Evolutionary conservation across 1,140 invertebrate species (phyloP).

Genomic region (Camponotus pennsylvanicus): DNA sequence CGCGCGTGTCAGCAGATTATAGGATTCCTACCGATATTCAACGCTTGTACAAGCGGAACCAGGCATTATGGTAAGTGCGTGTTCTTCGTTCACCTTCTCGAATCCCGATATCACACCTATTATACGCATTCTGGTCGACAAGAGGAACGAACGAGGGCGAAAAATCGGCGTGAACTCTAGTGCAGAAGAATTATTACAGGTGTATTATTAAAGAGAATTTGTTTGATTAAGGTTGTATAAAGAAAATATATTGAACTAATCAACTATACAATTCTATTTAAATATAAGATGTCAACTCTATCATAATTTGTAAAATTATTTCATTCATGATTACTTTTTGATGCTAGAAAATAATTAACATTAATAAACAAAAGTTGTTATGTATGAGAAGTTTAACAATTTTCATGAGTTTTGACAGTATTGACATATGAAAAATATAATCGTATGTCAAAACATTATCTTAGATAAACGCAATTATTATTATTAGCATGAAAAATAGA

Average conservation of each 20-base stretch:
- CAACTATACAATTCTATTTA: background rate
- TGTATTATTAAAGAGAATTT: conserved; percentile 41
- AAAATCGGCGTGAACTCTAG: conserved; percentile 20
- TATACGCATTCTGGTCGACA: conserved; percentile 34
- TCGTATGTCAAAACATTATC: background rate
- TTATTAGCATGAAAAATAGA: background rate
- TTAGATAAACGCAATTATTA: conserved; percentile 17
- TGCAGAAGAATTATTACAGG: background rate
- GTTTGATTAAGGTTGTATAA: conserved; percentile 23
- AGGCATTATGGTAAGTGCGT: conserved; percentile 77
- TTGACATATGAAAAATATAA: conserved; percentile 1
- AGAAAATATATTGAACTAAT: background rate
- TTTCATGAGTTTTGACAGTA: conserved; percentile 3
- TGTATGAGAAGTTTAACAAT: background rate
- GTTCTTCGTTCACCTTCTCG: conserved; percentile 41
- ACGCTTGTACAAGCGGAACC: conserved; percentile 69
- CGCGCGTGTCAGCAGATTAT: conserved; percentile 79
- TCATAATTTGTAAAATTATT: conserved; percentile 6
- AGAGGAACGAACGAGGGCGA: conserved; percentile 29
- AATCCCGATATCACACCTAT: conserved; percentile 62
- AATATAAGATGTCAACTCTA: background rate
- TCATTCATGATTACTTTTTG: background rate
- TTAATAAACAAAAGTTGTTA: conserved; percentile 5
- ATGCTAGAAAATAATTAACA: background rate
- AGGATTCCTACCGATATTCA: conserved; percentile 75